A percentile compares a stretch with the other conserved stretches of the same genome.
These are phyloP conservation scores for Artibeus lituratus DNA, from an alignment of 2,797 vertebrate genomes.

Conservation along the genomic window DNA sequence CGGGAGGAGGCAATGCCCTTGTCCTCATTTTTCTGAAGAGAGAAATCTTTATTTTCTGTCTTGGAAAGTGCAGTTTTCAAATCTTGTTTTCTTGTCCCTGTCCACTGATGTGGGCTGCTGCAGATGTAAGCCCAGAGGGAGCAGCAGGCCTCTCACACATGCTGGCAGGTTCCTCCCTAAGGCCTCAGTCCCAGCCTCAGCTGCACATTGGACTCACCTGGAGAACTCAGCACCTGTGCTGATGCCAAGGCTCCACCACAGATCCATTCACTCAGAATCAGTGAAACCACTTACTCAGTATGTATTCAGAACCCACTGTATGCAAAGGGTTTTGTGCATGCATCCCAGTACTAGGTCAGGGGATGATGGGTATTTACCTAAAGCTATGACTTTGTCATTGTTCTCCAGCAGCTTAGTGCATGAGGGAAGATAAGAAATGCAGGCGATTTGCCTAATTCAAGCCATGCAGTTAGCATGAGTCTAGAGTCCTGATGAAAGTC, in stretches of 20 bases:
- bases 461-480: not conserved
- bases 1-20: not conserved
- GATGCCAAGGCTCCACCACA: not conserved
- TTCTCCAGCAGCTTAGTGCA: not conserved
- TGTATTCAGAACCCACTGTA: not conserved
- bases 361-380: not conserved
- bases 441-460: not conserved
- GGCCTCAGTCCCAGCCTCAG: too few relatives aligned
- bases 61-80: not conserved
- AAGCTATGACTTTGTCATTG: not conserved
- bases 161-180: not conserved
- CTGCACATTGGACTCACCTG: fast-evolving
- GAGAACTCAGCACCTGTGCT: not conserved
- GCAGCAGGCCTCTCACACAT: not conserved
- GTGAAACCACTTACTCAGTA: not conserved
- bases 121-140: not conserved
- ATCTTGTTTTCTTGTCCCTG: not conserved
- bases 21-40: not conserved
- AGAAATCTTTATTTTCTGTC: not conserved
- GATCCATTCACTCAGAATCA: not conserved
- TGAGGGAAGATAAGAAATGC: not conserved
- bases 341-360: not conserved
- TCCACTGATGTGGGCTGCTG: fast-evolving
- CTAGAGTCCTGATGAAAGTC: not conserved
- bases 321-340: not conserved